Base-by-base conservation (phyloP, 2,113 vertebrate species). In the Cercocebus atys region DNA sequence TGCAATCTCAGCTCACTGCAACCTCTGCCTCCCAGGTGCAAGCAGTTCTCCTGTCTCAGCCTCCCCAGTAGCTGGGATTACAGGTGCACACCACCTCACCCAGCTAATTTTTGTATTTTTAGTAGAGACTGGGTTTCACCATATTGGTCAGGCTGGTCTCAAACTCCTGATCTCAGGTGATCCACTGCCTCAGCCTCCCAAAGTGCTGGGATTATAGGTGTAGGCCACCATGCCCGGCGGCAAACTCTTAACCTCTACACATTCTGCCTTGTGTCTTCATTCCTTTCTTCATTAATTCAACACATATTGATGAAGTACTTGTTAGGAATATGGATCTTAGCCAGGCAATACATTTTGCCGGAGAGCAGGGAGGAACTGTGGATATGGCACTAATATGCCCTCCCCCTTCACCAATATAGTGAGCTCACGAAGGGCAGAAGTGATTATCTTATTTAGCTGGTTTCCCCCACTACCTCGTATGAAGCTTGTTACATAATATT, bases 271-370 rank as follows among this genome's bases (percentile, higher is more conserved):
- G 2, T 38, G 72, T 90, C 72, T 82, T 79, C 43, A 20, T 64
- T 86, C 18, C 61, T 87, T 92, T 52, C 17, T 38, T 78, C 30
- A 38, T 55, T 94, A 52, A 70, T 18, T 40, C 50, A 81, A n/a
- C 57, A 32, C 38, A 79, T 57, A 61, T 11, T 79, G 47, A 86
- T 59, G 40, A 92, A 38, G 23, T 47, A 52, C 27, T 32, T 18
- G 32, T 6, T 84, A 76, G 80, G 52, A 22, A 35, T 18, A 17
- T 35, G 40, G 68, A 17, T 75, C 83, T 84, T 59, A 78, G 47
- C 25, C 57, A 92, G 30, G 16, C 70, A 43, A 3, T 84, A 0
- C 30, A 70, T 50, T n/a, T 87, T 50, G 32, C 30, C 13, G 75
- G 52, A 64, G 57, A 25, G 3, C 40, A 61, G 5, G 27, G 20